Conservation (phyloP, 2,113 vertebrate species). For the Nansenia antarctica region DNA sequence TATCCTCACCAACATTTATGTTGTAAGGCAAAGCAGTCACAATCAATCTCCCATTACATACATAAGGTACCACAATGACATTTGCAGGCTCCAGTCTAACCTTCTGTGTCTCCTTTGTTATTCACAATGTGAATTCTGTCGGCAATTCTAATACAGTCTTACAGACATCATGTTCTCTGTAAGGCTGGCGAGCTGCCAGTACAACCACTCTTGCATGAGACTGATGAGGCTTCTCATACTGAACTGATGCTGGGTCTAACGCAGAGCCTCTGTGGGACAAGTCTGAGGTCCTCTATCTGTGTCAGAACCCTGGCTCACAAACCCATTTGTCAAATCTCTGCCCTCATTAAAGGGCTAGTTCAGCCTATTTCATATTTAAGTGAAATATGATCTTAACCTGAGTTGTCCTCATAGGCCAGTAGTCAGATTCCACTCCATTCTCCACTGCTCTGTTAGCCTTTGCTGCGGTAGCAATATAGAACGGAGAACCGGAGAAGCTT, state of each 20-base stretch:
- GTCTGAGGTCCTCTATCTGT: conserved; percentile 43
- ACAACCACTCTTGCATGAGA: conserved; percentile 30
- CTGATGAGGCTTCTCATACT: conserved; percentile 56
- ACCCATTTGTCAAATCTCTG: conserved; percentile 67
- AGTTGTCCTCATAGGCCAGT: too few relatives aligned
- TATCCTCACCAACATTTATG: not conserved
- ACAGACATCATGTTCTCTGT: conserved; percentile 4
- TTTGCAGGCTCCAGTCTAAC: not conserved
- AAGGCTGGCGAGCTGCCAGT: conserved; percentile 16
- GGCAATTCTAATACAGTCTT: conserved; percentile 19
- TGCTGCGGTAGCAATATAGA: too few relatives aligned
- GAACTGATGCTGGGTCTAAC: conserved; percentile 63
- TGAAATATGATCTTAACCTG: too few relatives aligned
- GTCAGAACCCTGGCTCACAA: conserved; percentile 20
- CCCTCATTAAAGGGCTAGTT: conserved; percentile 63
- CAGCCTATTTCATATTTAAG: too few relatives aligned
- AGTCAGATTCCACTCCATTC: too few relatives aligned
- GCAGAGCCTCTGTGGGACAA: conserved; percentile 57
- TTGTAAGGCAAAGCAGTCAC: not conserved
- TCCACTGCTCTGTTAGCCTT: too few relatives aligned
- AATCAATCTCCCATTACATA: conserved; percentile 32
- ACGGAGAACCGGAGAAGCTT: too few relatives aligned
- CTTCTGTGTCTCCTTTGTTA: conserved; percentile 28
- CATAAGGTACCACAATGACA: conserved; percentile 6
- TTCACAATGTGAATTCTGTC: conserved; percentile 14